Evolutionary conservation across 1,140 invertebrate species (phyloP).

Genomic region (Delia radicum): DNA sequence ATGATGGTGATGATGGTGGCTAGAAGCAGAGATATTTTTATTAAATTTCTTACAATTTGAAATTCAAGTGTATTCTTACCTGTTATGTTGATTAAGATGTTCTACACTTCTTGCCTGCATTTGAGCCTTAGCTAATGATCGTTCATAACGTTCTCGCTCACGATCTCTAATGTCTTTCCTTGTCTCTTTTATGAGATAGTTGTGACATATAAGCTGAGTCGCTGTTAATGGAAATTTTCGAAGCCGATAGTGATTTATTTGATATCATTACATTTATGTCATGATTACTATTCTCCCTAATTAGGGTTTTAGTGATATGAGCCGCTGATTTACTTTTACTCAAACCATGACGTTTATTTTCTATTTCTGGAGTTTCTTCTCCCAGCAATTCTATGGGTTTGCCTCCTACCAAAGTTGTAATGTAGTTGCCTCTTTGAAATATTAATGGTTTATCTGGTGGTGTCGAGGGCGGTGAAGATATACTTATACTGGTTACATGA

Average conservation of each 20-base stretch:
- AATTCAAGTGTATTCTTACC: constrained; percentile 32
- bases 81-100: constrained; percentile 51
- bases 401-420: constrained; percentile 53
- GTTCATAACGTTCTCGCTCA: constrained; percentile 43
- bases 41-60: not conserved
- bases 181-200: constrained; percentile 36
- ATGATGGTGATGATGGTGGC: constrained; percentile 38
- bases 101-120: constrained; percentile 50
- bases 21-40: constrained; percentile 10
- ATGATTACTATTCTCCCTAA: constrained; percentile 50
- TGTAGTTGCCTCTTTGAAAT: constrained; percentile 54
- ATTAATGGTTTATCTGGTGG: constrained; percentile 48
- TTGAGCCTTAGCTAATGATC: constrained; percentile 35
- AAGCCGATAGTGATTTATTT: constrained; percentile 50
- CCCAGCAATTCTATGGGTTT: constrained; percentile 50
- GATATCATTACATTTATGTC: constrained; percentile 38
- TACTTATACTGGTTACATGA: constrained; percentile 55
- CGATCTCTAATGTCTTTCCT: constrained; percentile 36
- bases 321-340: constrained; percentile 26
- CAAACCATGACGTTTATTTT: constrained; percentile 15
- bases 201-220: constrained; percentile 44
- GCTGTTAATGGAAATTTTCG: constrained; percentile 54
- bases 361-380: constrained; percentile 30
- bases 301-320: constrained; percentile 51
- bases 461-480: constrained; percentile 46